Base-by-base conservation (phyloP, 2,888 invertebrate species). In the Empis stercorea region DNA sequence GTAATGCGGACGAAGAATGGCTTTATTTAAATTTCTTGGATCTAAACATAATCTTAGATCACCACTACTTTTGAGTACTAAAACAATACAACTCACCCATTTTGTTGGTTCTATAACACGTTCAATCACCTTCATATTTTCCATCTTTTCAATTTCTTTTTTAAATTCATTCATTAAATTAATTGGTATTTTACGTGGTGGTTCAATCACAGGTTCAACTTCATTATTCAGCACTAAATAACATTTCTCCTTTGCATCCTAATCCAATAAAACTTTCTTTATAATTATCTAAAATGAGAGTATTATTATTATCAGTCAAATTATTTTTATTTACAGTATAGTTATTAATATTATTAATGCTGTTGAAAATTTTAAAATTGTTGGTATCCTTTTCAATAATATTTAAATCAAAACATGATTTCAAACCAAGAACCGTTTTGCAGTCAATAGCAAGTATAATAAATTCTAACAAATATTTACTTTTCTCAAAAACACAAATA, bases 121-220 rank as follows among this genome's bases (percentile, higher is more conserved):
- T 30, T 13, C 34, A 17, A 45, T 39, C 10, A 45, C 40, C 13
- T 20, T 32, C 10, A 45, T 14, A 17, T 4, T 17, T 32, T 32
- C 40, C 45, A 45, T 40, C 17, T 40, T 16, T 5, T 17, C 45
- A n/a, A 45, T 17, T 32, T 45, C 40, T 30, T 40, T 14, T 45
- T 45, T 41, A 10, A 45, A 45, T 37, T 42, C 30, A 2, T 34
- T 42, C 30, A 39, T 15, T 27, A 42, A 15, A 15, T 45, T 23
- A 43, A 45, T 45, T 13, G 45, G 45, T 38, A 48, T 42, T 41
- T 45, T 45, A 13, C 43, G 37, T n/a, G 43, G 48, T 39, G 43
- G 38, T 15, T 48, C 48, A 13, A 48, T 43, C n/a, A 37, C 37
- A 10, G 48, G 45, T 6, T 30, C 7, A 10, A 27, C 11, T 15